Evolutionary conservation across 2,797 vertebrate species (phyloP), one percentile per base, ranked within the genome.

Genomic region (Okamejei kenojei): DNA sequence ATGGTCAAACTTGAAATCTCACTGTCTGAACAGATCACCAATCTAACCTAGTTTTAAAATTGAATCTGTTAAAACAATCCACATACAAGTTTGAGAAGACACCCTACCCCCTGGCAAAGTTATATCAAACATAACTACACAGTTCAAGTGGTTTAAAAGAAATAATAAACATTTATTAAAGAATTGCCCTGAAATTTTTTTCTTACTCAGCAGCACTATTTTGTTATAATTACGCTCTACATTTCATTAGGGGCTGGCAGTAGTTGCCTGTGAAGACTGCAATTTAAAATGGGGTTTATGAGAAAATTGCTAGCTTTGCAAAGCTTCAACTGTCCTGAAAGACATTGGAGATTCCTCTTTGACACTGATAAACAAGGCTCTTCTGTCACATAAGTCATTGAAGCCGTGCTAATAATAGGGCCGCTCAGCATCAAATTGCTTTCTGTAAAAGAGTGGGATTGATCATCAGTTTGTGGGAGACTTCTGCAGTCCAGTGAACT

Each of bases 331-430:
- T 92, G 45, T 54, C n/a, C 68, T 91, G 23, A 92, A 76, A 76
- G 45, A 54, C 74, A 45, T 26, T 17, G 94, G 94, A 93, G 93
- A 93, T 93, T 80, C 8, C 94, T 93, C 93, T 94, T 93, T 86
- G 93, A 94, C 93, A 93, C 54, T 74, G 68, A 93, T 93, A 93
- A 90, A 86, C 0, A 7, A 93, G 21, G 78, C 95, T 21, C 93
- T 76, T 93, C 90, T 92, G 91, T 94, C 92, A 93, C 94, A 7
- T 94, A 94, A 95, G 94, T 95, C 95, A 94, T 82, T 74, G 29
- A 74, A 68, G 78, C 93, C 94, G 93, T 92, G 74, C 93, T 95
- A 94, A 90, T 90, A 86, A 94, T 93, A 93, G 94, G 93, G 93
- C 93, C 79, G 35, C 38, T 26, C 76, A 17, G 11, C 71, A 54